Conservation (phyloP, 2,113 vertebrate species). For the Pluvialis apricaria region DNA sequence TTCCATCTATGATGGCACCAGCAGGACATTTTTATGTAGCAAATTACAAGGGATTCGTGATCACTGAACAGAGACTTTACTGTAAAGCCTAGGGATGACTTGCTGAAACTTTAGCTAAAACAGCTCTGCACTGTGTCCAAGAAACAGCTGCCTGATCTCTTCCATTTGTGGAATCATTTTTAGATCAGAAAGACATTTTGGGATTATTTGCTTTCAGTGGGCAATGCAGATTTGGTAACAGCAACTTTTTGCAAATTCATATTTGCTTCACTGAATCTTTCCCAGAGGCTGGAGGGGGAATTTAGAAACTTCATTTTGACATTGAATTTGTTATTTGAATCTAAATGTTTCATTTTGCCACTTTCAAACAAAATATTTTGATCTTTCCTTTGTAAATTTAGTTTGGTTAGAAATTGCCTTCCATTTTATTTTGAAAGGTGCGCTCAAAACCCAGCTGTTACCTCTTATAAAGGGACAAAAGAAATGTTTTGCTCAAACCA, state of each 20-base stretch:
- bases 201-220: conserved; percentile 27
- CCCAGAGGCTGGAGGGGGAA: background rate
- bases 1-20: background rate
- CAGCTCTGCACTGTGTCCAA: background rate
- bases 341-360: background rate
- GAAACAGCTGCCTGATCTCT: conserved; percentile 3
- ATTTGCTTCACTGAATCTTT: background rate
- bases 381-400: background rate
- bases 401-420: background rate
- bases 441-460: background rate
- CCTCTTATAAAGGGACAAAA: background rate
- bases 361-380: conserved; percentile 33
- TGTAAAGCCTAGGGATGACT: background rate
- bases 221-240: conserved; percentile 18
- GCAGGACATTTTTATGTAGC: background rate
- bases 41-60: background rate
- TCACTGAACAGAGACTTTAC: background rate
- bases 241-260: background rate
- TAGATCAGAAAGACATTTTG: background rate
- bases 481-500: background rate
- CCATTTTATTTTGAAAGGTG: background rate
- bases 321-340: background rate
- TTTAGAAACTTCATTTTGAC: background rate
- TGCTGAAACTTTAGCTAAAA: background rate
- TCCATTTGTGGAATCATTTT: background rate